Conservation (phyloP, 2,113 vertebrate genomes). For the Brachyhypopomus gauderio region DNA sequence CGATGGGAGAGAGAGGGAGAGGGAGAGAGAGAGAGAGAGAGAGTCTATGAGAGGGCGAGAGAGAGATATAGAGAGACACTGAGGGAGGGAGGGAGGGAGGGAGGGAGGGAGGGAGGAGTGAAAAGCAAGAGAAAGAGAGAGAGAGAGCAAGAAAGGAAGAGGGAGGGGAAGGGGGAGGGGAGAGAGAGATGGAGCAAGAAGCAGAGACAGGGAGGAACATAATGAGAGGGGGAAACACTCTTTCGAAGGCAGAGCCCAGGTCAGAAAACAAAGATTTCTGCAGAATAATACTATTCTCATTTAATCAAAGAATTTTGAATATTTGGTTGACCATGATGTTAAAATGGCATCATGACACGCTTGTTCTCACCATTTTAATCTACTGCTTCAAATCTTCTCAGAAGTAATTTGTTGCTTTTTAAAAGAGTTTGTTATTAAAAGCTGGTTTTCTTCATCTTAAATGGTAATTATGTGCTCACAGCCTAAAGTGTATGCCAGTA, state of each 20-base stretch:
- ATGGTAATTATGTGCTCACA: neutral
- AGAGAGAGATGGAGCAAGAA: neutral
- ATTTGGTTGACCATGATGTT: too few relatives aligned
- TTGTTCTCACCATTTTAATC: neutral
- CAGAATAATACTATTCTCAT: neutral
- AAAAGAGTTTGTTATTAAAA: neutral
- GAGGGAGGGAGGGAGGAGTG: neutral
- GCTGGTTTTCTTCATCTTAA: neutral
- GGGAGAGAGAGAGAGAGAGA: conserved; percentile 37
- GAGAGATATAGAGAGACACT: conserved; percentile 30
- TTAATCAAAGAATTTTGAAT: too few relatives aligned
- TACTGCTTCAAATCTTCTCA: neutral
- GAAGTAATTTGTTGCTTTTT: neutral
- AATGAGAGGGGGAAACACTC: neutral
- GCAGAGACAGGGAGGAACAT: neutral
- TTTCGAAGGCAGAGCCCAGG: neutral
- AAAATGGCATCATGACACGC: too few relatives aligned
- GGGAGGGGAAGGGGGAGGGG: neutral
- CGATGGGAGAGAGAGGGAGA: conserved; percentile 56
- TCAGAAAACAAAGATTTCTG: neutral
- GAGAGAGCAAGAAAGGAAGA: neutral
- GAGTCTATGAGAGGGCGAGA: conserved; percentile 28
- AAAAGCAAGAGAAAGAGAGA: neutral
- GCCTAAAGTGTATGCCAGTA: neutral
- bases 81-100: conserved; percentile 7